phyloP scores from a whole-genome alignment of 2,797 vertebrate species.

The Cuculus canorus region DNA sequence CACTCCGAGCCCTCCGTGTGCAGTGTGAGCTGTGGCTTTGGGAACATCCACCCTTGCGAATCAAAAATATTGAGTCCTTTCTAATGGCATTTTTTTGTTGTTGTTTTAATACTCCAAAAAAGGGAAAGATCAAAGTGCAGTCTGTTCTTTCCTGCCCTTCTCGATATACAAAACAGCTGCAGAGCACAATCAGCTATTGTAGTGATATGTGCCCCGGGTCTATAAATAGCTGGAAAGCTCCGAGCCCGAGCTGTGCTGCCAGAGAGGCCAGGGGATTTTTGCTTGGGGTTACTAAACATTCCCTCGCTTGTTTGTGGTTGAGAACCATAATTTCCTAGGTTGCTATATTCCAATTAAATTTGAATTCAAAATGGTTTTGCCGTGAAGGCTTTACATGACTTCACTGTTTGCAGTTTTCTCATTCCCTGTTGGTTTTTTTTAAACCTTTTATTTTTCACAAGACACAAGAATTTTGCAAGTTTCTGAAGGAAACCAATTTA shows the following conservation, averaged over 20 bases:
- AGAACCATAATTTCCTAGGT: conserved; percentile 48
- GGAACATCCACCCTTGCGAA: conserved; percentile 33
- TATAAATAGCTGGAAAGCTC: conserved; percentile 73
- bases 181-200: conserved; percentile 75
- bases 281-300: conserved; percentile 55
- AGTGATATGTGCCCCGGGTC: conserved; percentile 54
- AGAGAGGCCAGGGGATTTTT: conserved; percentile 67
- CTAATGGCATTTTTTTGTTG: conserved; percentile 70
- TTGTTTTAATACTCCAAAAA: conserved; percentile 75
- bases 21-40: conserved; percentile 47
- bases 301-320: conserved; percentile 38
- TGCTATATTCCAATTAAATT: conserved; percentile 17
- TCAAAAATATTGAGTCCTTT: conserved; percentile 66
- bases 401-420: not conserved
- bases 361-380: conserved; percentile 17
- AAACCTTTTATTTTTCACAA: not conserved
- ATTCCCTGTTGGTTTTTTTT: not conserved
- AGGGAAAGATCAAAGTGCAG: conserved; percentile 76
- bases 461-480: not conserved
- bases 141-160: conserved; percentile 70
- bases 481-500: not conserved
- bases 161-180: conserved; percentile 73
- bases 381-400: not conserved
- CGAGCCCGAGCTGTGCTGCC: conserved; percentile 18
- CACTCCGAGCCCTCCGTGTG: not conserved